Conservation (phyloP, 1,140 invertebrate genomes). For the Philotrypesis tridentata region DNA sequence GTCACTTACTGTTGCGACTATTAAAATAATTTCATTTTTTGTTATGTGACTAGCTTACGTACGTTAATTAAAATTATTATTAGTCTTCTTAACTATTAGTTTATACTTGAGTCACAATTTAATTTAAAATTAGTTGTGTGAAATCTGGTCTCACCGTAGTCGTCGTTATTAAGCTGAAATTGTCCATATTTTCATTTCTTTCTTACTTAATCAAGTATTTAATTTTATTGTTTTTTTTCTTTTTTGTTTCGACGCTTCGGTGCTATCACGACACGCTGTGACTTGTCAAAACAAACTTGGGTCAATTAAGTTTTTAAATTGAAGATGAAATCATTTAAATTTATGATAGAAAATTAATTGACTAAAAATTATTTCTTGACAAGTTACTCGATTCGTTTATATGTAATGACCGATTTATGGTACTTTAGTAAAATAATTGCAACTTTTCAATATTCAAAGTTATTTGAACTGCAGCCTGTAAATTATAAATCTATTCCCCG, state of each 20-base stretch:
- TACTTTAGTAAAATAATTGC: constrained; percentile 29
- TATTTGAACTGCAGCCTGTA: constrained; percentile 29
- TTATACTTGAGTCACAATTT: constrained; percentile 48
- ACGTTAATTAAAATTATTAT: constrained; percentile 45
- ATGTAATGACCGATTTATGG: constrained; percentile 43
- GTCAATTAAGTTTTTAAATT: constrained; percentile 30
- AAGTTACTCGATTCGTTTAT: constrained; percentile 20
- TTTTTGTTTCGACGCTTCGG: constrained; percentile 45
- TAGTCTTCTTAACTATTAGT: constrained; percentile 46
- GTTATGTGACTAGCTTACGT: constrained; percentile 47
- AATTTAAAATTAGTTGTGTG: constrained; percentile 51
- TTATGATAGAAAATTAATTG: background rate
- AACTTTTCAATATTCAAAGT: constrained; percentile 35
- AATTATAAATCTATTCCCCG: constrained; percentile 48
- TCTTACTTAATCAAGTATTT: constrained; percentile 26
- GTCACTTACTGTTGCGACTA: constrained; percentile 40
- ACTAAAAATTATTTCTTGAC: constrained; percentile 12
- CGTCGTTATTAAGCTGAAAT: constrained; percentile 42
- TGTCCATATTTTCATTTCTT: constrained; percentile 45
- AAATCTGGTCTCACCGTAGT: constrained; percentile 52
- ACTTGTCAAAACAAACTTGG: constrained; percentile 25
- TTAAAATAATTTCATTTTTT: constrained; percentile 28
- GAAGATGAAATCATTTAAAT: background rate
- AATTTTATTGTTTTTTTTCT: constrained; percentile 30
- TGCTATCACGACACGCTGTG: constrained; percentile 40